A percentile compares a stretch with the other conserved stretches of the same genome.
phyloP scores from a whole-genome alignment of 2,888 invertebrate genomes.

The Stenoptilia bipunctidactyla region DNA sequence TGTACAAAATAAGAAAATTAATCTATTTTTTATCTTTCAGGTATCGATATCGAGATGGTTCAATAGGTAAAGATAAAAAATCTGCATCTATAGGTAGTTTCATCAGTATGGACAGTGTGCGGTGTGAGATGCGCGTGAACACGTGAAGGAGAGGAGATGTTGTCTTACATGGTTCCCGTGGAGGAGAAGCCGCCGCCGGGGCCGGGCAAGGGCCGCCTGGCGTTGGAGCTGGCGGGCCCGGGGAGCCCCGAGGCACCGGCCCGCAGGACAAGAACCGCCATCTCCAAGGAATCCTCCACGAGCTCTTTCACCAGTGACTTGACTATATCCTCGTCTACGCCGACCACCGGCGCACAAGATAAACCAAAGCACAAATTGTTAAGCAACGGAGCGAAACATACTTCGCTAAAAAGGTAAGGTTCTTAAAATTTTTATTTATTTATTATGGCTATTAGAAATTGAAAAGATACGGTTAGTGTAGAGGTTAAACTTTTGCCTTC shows the following conservation, averaged over 20 bases:
- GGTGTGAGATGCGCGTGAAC: background rate
- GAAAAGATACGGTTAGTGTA: no score
- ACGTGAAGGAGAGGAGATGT: constrained; percentile 60
- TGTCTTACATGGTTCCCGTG: constrained; percentile 85
- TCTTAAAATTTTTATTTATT: no score
- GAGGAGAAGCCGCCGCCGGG: constrained; percentile 81
- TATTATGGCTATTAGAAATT: no score
- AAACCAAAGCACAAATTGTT: constrained; percentile 77
- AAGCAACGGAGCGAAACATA: constrained; percentile 79
- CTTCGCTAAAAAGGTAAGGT: constrained; percentile 78
- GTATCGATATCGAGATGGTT: background rate
- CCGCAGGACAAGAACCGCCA: constrained; percentile 40
- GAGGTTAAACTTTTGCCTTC: no score
- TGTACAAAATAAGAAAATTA: no score
- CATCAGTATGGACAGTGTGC: background rate
- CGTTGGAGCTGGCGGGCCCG: constrained; percentile 43
- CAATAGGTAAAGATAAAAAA: background rate
- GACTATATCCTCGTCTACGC: constrained; percentile 74
- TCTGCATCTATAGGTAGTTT: background rate
- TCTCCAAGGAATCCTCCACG: constrained; percentile 78
- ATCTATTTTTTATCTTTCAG: background rate
- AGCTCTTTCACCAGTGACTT: constrained; percentile 78
- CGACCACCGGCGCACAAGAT: constrained; percentile 73
- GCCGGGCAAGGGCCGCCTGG: constrained; percentile 64
- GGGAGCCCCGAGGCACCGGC: constrained; percentile 44